Percentiles rank a stretch among this genome's conserved stretches.
These are phyloP conservation scores for Hydrochoerus hydrochaeris DNA, from an alignment of 2,113 vertebrate genomes.

Conservation along the genomic window DNA sequence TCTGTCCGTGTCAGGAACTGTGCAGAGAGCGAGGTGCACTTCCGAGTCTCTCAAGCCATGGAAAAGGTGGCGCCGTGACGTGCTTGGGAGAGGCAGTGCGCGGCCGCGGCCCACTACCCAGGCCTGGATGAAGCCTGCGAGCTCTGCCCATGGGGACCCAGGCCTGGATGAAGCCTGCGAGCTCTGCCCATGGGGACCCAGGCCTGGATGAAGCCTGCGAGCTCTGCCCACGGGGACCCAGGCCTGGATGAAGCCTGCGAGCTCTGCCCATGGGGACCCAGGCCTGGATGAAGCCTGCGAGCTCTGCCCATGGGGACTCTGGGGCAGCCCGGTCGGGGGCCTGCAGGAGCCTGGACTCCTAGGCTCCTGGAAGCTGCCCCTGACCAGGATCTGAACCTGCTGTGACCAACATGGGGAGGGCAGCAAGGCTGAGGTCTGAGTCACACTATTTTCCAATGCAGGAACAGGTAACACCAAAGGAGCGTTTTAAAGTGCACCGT, in stretches of 20 bases:
- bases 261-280: background rate
- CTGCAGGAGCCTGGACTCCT: background rate
- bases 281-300: background rate
- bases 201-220: background rate
- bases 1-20: background rate
- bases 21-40: background rate
- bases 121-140: background rate
- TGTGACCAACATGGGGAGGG: background rate
- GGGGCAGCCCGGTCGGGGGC: background rate
- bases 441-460: background rate
- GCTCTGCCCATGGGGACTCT: background rate
- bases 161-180: background rate
- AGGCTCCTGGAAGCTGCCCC: background rate
- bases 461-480: too few relatives aligned
- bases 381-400: background rate
- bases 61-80: background rate
- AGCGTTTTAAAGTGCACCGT: too few relatives aligned
- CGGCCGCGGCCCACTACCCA: rapidly evolving
- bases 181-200: background rate
- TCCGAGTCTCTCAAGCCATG: background rate
- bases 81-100: background rate
- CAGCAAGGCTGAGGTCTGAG: background rate
- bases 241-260: background rate
- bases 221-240: background rate
- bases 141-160: too few relatives aligned